phyloP scores from a whole-genome alignment of 2,113 vertebrate species.

The Chaenogobius annularis region DNA sequence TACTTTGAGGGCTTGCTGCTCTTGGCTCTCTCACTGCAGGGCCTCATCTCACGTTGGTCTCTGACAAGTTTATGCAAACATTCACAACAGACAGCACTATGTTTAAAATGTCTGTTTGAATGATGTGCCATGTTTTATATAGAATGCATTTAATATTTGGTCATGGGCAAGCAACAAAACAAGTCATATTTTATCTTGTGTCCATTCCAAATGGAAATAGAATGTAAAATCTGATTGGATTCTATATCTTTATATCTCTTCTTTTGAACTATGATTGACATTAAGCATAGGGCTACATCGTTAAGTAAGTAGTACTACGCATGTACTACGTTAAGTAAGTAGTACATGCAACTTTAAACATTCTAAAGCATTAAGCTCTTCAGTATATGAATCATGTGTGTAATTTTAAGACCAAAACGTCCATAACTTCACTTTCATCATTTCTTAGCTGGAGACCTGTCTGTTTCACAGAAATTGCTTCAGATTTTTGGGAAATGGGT shows the following conservation, averaged over 20 bases:
- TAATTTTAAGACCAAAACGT: background rate
- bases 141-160: background rate
- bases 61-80: conserved; percentile 9
- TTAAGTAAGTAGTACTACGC: background rate
- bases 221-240: too few species aligned
- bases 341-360: background rate
- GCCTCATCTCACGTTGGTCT: conserved; percentile 16
- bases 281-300: too few species aligned
- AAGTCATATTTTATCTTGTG: background rate
- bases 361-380: too few species aligned
- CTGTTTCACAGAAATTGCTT: background rate
- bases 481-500: background rate
- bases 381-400: background rate
- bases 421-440: background rate
- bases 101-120: background rate
- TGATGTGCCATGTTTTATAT: background rate
- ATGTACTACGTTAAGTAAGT: background rate
- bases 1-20: conserved; percentile 31
- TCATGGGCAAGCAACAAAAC: background rate
- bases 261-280: background rate
- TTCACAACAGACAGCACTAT: background rate
- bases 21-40: conserved; percentile 10
- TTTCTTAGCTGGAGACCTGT: background rate
- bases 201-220: background rate
- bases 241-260: background rate